Base-by-base conservation (phyloP, 2,113 vertebrate species). In the Colistium nudipinnis region DNA sequence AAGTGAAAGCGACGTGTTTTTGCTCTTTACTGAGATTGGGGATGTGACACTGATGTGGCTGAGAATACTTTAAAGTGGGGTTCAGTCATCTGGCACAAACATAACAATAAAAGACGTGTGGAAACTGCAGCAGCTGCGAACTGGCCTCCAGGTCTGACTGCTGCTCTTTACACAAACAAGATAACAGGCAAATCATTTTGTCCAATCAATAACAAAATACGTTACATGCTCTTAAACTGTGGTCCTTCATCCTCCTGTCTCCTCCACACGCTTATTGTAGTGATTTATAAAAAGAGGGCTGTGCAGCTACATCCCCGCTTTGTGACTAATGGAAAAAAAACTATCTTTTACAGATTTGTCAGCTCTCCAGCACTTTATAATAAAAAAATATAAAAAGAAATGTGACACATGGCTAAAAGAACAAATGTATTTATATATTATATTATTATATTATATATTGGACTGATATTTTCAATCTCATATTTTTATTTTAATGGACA, bases 21-120 rank as follows among this genome's bases (percentile, higher is more conserved):
- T 33, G 39, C 54, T 71, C 35, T 72, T 72, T 74, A 70, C 2
- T 63, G 41, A 61, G 62, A 75, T 72, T 38, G 65, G 12, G 20
- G 7, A 63, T 22, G 36, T 61, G 38, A 57, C 70, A 57, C 28
- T 59, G 41, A 73, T 45, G 39, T 13, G 36, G 31, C 20, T 30
- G 14, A 25, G 22, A n/a, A n/a, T n/a, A n/a, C n/a, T n/a, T n/a
- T n/a, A n/a, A n/a, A 48, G 52, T 17, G 7, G 48, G 16, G 8
- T 1, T 4, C 17, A 22, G 27, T 20, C 6, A 48, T 19, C 38
- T 20, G 28, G 8, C 35, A 27, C 38, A 61, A 3, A 48, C 19
- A 57, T 16, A 3, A 31, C 31, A 39, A 62, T 48, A 44, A 31
- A 61, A 57, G 2, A 59, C 3, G 63, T 12, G 1, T 51, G 6